Percentiles rank a stretch among this genome's conserved stretches.
phyloP scores from a whole-genome alignment of 2,888 invertebrate species.

The Eupeodes luniger region DNA sequence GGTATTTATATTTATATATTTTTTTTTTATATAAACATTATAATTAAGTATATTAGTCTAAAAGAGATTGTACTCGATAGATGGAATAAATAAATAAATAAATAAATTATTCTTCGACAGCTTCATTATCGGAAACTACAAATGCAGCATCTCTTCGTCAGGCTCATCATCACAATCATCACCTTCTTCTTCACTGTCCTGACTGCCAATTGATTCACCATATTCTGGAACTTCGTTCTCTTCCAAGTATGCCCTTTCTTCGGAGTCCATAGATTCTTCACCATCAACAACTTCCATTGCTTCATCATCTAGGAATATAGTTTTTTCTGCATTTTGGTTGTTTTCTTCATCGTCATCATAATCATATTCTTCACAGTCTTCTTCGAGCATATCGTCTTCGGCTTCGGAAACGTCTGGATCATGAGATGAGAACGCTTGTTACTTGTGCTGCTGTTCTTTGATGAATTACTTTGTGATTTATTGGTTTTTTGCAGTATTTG shows the following conservation, averaged over 20 bases:
- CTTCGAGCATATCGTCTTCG: constrained; percentile 67
- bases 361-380: constrained; percentile 42
- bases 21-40: too few relatives aligned
- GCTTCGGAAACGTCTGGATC: constrained; percentile 28
- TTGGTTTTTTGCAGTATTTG: constrained; percentile 29
- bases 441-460: neutral
- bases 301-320: constrained; percentile 80
- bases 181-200: constrained; percentile 82
- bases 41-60: too few relatives aligned
- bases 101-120: neutral
- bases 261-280: constrained; percentile 84
- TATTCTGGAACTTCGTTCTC: constrained; percentile 85
- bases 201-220: constrained; percentile 86
- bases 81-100: too few relatives aligned
- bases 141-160: constrained; percentile 85
- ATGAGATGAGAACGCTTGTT: neutral
- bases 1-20: too few relatives aligned
- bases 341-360: constrained; percentile 60
- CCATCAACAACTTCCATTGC: constrained; percentile 79
- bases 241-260: constrained; percentile 84
- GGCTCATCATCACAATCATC: constrained; percentile 84
- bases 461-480: neutral
- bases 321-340: constrained; percentile 60
- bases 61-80: too few relatives aligned
- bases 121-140: constrained; percentile 84